Conservation (phyloP, 2,797 vertebrate species). For the Chrosomus eos region DNA sequence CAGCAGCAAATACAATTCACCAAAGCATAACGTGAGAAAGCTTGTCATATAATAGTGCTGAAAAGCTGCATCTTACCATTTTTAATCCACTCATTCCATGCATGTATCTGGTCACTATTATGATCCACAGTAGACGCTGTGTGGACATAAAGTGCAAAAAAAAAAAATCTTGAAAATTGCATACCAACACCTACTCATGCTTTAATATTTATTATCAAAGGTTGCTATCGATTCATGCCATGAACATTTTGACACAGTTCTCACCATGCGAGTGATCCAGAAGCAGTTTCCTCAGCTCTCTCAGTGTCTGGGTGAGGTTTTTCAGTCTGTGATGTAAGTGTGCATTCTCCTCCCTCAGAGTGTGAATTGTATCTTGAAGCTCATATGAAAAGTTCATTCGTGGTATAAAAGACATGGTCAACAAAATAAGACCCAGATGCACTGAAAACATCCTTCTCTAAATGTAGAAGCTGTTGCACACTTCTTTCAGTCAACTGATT, state of each 20-base stretch:
- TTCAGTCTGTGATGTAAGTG: conserved; percentile 75
- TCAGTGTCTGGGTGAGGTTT: conserved; percentile 75
- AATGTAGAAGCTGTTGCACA: conserved; percentile 14
- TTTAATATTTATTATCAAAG: background rate
- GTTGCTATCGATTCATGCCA: background rate
- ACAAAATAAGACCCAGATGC: conserved; percentile 52
- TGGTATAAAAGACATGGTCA: conserved; percentile 57
- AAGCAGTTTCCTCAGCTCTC: conserved; percentile 74
- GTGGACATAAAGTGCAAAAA: background rate
- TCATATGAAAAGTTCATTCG: conserved; percentile 66
- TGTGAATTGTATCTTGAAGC: conserved; percentile 77
- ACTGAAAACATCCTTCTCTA: conserved; percentile 36
- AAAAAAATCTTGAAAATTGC: background rate
- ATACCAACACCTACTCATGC: background rate
- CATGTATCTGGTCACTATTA: conserved; percentile 62
- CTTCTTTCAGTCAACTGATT: conserved; percentile 44
- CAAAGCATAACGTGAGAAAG: background rate
- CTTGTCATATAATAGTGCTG: background rate
- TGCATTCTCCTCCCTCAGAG: conserved; percentile 74
- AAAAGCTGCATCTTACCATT: conserved; percentile 63
- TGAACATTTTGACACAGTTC: background rate
- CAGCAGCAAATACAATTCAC: background rate
- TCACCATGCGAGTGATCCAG: conserved; percentile 73
- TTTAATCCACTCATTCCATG: conserved; percentile 73
- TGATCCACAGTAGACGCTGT: conserved; percentile 56